Percentiles rank a stretch among this genome's conserved stretches.
phyloP scores from a whole-genome alignment of 2,113 vertebrate species.

The Pelecanus crispus region DNA sequence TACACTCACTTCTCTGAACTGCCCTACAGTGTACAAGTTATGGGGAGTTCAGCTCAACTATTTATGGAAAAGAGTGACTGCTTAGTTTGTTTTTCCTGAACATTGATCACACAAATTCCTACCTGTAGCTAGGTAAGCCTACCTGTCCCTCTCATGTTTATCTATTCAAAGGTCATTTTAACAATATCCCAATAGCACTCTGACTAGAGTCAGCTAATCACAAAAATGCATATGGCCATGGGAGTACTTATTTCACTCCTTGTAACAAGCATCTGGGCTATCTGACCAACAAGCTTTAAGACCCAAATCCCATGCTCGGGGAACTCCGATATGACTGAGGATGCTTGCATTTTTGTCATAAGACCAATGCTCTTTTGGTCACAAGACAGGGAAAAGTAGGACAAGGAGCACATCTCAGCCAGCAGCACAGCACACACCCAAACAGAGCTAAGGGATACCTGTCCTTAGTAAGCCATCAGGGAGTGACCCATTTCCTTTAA shows the following conservation, averaged over 20 bases:
- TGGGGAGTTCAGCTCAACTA: background rate
- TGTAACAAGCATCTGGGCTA: background rate
- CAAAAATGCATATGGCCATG: background rate
- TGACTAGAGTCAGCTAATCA: background rate
- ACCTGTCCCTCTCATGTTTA: background rate
- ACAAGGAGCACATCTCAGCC: background rate
- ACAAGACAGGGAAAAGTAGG: background rate
- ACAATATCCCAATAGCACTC: background rate
- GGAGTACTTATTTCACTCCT: background rate
- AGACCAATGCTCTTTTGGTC: background rate
- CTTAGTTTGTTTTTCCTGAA: background rate
- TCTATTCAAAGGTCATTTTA: background rate
- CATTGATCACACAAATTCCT: background rate
- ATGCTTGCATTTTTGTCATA: rapidly evolving
- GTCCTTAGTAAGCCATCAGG: background rate
- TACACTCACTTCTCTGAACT: background rate
- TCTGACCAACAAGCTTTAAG: background rate
- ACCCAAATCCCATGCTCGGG: background rate
- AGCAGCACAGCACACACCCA: background rate
- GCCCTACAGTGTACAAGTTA: background rate
- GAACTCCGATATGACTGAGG: background rate
- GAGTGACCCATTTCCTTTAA: background rate
- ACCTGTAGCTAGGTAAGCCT: background rate
- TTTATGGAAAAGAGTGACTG: background rate
- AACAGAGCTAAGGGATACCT: background rate